Percentiles rank a stretch among this genome's conserved stretches.
These are phyloP conservation scores for Drosophila asahinai DNA, from an alignment of 1,140 invertebrate species.

Conservation along the genomic window DNA sequence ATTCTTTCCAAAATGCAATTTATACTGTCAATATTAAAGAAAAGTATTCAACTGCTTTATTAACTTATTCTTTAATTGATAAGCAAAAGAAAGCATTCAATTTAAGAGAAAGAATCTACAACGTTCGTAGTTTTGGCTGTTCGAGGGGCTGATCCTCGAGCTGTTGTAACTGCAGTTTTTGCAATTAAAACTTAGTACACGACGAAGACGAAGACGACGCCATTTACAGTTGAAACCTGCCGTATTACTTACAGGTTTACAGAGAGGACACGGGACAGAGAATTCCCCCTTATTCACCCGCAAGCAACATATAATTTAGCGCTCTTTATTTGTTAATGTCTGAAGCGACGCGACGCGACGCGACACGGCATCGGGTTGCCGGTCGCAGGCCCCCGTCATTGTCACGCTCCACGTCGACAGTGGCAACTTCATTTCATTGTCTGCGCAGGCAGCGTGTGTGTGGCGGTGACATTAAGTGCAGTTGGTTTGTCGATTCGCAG, in stretches of 20 bases:
- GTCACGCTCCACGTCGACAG: constrained; percentile 18
- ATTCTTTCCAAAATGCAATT: too few species aligned
- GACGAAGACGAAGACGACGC: constrained; percentile 14
- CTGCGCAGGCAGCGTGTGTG: constrained; percentile 5
- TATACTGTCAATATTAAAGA: too few species aligned
- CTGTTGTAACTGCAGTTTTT: constrained; percentile 11
- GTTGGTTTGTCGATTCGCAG: constrained; percentile 19
- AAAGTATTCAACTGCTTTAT: neutral
- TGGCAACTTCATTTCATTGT: constrained; percentile 20
- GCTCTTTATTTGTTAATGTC: constrained; percentile 22
- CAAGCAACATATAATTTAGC: constrained; percentile 18
- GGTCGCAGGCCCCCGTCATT: constrained; percentile 4
- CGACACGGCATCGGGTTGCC: constrained; percentile 3
- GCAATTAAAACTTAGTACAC: constrained; percentile 19
- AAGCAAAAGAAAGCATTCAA: neutral
- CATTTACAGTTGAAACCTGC: constrained; percentile 14
- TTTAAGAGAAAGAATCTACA: constrained; percentile 3
- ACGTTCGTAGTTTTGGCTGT: neutral
- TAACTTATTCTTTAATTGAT: too few species aligned
- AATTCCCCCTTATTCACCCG: constrained; percentile 5
- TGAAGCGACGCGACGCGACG: constrained; percentile 9
- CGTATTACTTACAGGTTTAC: constrained; percentile 15
- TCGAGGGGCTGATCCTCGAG: neutral
- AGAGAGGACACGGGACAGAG: neutral
- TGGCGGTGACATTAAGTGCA: constrained; percentile 18